Base-by-base conservation (phyloP, 1,140 invertebrate genomes). In the Geopemphigus sp. region DNA sequence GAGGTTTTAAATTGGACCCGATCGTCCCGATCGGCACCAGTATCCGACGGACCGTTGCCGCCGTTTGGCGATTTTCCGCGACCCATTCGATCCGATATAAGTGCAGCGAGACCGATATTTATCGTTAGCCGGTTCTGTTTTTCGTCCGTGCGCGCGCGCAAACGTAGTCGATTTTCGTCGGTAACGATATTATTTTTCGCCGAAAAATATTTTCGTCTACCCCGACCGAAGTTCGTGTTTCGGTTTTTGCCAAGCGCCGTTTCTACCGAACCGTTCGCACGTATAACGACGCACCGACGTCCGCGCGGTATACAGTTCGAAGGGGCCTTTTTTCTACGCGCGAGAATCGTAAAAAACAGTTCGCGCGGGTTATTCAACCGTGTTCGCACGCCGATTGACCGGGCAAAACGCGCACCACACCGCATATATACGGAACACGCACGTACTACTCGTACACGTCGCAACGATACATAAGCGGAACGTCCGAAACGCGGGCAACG, bases 11-110 rank as follows among this genome's bases (percentile, higher is more conserved):
- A 78, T 61, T 50, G 74, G 57, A 50, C 39, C 15, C 22, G 56
- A n/a, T 1, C 54, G 59, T 63, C 39, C 56, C 54, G 45, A 78
- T 57, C 22, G 57, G 11, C 57, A 78, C 57, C 74, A 78, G 74
- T 78, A 78, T 61, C 74, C 74, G 74, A 78, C 74, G 74, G 74
- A 78, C 74, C 57, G 74, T 78, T 78, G 74, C 74, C 74, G 74
- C 74, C 74, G 74, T 78, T 63, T 63, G 74, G 74, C 74, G 74
- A 78, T 63, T 63, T 47, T 45, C 57, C 47, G 22, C 57, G 32
- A 4, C 32, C 2, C 26, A 24, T 45, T 11, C 12, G 63, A 1
- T 17, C 63, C 32, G n/a, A n/a, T n/a, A n/a, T n/a, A n/a, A n/a
- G n/a, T n/a, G n/a, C n/a, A n/a, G n/a, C n/a, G n/a, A n/a, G n/a